Base-by-base conservation (phyloP, 1,140 invertebrate genomes). In the Chymomyza costata region DNA sequence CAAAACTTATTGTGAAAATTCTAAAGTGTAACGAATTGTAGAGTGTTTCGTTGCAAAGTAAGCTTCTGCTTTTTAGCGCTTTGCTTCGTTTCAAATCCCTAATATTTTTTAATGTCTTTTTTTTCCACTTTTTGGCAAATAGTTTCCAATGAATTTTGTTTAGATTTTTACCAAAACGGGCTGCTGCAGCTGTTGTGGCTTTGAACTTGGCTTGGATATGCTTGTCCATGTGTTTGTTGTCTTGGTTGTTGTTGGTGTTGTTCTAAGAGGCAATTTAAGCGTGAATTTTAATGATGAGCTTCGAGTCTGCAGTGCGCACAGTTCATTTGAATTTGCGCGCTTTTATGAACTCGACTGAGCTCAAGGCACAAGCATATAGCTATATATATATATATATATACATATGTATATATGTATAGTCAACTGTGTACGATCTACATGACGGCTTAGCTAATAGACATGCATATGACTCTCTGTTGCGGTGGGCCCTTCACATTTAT, bases 101-200 rank as follows among this genome's bases (percentile, higher is more conserved):
- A n/a, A n/a, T n/a, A n/a, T n/a, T n/a, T n/a, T n/a, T n/a, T n/a
- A n/a, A n/a, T n/a, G n/a, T n/a, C n/a, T n/a, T n/a, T n/a, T n/a
- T n/a, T n/a, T n/a, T n/a, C n/a, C n/a, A n/a, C n/a, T n/a, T 73
- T 64, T 58, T 78, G 68, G 71, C 65, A 82, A 82, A 82, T 78
- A 78, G 78, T 82, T 82, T 82, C 78, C 78, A 73, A 80, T 78
- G 78, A 82, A 82, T 76, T 66, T 65, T 55, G 74, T 65, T 82
- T 76, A 78, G 66, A 78, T 67, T 52, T 49, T 51, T n/a, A n/a
- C n/a, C n/a, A n/a, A n/a, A n/a, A n/a, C n/a, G 53, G 11, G 21
- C 25, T 32, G 19, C 38, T 39, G 40, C 37, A 64, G 53, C 65
- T 65, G 52, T 59, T 62, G 58, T 48, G 25, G 44, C 30, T 3